Conservation (phyloP, 2,888 invertebrate species). For the Spatulosminthurus flaviceps region DNA sequence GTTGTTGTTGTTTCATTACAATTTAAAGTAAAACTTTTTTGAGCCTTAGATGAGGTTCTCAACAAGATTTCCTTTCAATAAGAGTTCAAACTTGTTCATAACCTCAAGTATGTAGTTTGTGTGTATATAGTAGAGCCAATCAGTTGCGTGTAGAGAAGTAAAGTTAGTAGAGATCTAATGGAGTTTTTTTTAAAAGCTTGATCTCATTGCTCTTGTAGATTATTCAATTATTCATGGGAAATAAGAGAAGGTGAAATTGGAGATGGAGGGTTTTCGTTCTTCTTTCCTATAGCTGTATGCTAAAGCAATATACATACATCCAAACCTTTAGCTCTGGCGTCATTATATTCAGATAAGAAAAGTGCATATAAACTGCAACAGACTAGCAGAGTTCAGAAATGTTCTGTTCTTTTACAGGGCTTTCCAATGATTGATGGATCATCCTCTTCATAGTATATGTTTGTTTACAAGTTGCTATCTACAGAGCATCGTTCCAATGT, state of each 20-base stretch:
- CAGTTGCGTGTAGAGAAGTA: not conserved
- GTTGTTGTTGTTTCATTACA: not conserved
- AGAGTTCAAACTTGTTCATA: not conserved
- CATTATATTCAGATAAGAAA: not conserved
- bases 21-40: not conserved
- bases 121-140: not conserved
- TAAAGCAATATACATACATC: too few relatives aligned
- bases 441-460: conserved; percentile 5
- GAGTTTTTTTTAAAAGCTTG: conserved; percentile 11
- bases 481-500: not conserved
- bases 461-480: conserved; percentile 25
- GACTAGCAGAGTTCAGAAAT: not conserved
- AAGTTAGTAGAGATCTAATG: not conserved
- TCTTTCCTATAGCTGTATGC: too few relatives aligned
- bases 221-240: conserved; percentile 44
- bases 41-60: not conserved
- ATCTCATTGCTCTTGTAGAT: conserved; percentile 7
- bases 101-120: not conserved
- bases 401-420: not conserved
- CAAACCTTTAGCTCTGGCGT: too few relatives aligned
- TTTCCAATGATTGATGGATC: conserved; percentile 19
- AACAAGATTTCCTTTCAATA: not conserved
- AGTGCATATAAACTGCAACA: not conserved
- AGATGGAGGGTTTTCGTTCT: conserved; percentile 16
- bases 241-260: conserved; percentile 39